These are phyloP conservation scores for Saccostrea glomerata DNA, from an alignment of 1,140 invertebrate species.

Conservation along the genomic window DNA sequence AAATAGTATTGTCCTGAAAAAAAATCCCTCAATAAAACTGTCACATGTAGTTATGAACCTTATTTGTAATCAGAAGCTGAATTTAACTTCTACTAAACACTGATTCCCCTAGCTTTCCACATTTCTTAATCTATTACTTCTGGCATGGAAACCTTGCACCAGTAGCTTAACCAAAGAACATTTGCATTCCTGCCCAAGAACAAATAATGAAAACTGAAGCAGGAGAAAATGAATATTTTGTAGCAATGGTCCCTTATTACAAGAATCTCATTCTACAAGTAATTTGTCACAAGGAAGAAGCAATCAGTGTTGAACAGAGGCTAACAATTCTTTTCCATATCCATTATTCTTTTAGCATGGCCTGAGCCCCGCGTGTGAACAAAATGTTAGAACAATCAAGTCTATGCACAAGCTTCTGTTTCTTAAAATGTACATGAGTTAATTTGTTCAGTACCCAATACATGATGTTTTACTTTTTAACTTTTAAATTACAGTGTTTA, in stretches of 20 bases:
- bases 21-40: neutral
- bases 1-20: neutral
- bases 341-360: neutral
- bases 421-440: neutral
- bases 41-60: neutral
- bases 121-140: neutral
- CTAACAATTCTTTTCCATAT: neutral
- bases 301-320: neutral
- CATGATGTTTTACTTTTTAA: no score
- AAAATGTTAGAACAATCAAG: no score
- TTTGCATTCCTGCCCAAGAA: neutral
- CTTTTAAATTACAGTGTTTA: no score
- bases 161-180: neutral
- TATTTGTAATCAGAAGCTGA: neutral
- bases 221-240: neutral
- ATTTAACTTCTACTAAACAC: neutral
- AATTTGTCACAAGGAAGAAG: conserved; percentile 16
- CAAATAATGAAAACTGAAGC: neutral
- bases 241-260: neutral
- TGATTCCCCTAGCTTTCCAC: neutral
- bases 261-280: neutral
- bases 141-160: neutral
- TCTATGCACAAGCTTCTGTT: no score
- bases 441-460: neutral
- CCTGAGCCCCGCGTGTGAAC: neutral